phyloP scores from a whole-genome alignment of 35 echinoderm and acorn worm genomes.

The Hemicentrotus pulcherrimus region DNA sequence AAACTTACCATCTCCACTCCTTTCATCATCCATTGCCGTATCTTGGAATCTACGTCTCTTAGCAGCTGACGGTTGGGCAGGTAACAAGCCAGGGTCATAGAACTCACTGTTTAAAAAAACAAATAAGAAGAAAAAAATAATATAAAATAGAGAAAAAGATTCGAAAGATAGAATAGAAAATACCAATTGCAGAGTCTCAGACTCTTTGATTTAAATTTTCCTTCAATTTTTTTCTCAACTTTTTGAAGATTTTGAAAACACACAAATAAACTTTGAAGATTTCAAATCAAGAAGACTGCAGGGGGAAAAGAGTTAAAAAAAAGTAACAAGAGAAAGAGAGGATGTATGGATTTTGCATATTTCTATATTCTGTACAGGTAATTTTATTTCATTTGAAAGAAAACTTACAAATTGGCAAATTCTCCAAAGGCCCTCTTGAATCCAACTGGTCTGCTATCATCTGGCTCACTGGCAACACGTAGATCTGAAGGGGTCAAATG shows the following conservation, averaged over 20 bases:
- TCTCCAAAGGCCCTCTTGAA: slow-evolving; percentile 74
- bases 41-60: slow-evolving; percentile 76
- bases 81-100: slow-evolving; percentile 56
- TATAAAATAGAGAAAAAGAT: not conserved
- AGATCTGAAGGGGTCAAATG: slow-evolving; percentile 60
- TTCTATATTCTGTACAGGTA: not conserved
- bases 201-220: not conserved
- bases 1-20: slow-evolving; percentile 73
- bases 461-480: slow-evolving; percentile 87
- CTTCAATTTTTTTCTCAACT: not conserved
- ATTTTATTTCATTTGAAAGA: not conserved
- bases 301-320: too few species aligned
- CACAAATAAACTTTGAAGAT: too few species aligned
- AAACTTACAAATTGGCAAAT: slow-evolving; percentile 72
- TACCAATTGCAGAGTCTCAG: too few species aligned
- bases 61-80: slow-evolving; percentile 56
- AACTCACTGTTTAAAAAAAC: slow-evolving; percentile 42
- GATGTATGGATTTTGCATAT: not conserved
- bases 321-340: too few species aligned
- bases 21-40: slow-evolving; percentile 54
- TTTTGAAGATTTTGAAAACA: too few species aligned
- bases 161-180: not conserved
- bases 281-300: too few species aligned
- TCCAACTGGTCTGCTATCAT: slow-evolving; percentile 76
- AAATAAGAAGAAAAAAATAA: not conserved